A percentile compares a stretch with the other conserved stretches of the same genome.
Conservation (phyloP, 2,113 vertebrate species). For the Takifugu bimaculatus region DNA sequence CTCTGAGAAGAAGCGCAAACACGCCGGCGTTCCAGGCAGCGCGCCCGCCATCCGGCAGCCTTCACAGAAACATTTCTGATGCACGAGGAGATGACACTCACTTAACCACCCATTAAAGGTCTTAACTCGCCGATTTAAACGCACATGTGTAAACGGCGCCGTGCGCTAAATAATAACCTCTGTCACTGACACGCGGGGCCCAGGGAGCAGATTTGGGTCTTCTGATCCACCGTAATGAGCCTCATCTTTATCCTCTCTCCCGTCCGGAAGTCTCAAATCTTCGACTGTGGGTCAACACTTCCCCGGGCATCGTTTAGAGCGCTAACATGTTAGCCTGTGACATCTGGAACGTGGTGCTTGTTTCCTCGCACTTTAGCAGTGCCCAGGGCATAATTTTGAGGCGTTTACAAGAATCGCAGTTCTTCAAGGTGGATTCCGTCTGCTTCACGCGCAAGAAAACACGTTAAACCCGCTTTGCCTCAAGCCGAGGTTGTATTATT, state of each 20-base stretch:
- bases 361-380: too few relatives aligned
- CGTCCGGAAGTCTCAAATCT: neutral
- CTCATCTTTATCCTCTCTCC: neutral
- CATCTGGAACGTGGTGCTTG: neutral
- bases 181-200: conserved; percentile 12
- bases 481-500: too few relatives aligned
- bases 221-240: neutral
- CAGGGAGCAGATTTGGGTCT: neutral
- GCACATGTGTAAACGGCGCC: conserved; percentile 2
- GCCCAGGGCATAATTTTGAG: too few relatives aligned
- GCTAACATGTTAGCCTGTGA: neutral
- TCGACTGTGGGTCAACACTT: too few relatives aligned
- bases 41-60: neutral
- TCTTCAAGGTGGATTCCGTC: too few relatives aligned
- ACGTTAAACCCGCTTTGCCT: too few relatives aligned
- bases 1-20: too few relatives aligned
- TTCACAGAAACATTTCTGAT: conserved; percentile 1
- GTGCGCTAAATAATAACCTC: conserved; percentile 4
- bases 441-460: too few relatives aligned
- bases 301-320: neutral
- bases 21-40: too few relatives aligned
- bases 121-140: conserved; percentile 19
- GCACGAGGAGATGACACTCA: conserved; percentile 6
- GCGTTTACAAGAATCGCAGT: too few relatives aligned
- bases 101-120: neutral